Base-by-base conservation (phyloP, 2,888 invertebrate species). In the Apamea sordens region DNA sequence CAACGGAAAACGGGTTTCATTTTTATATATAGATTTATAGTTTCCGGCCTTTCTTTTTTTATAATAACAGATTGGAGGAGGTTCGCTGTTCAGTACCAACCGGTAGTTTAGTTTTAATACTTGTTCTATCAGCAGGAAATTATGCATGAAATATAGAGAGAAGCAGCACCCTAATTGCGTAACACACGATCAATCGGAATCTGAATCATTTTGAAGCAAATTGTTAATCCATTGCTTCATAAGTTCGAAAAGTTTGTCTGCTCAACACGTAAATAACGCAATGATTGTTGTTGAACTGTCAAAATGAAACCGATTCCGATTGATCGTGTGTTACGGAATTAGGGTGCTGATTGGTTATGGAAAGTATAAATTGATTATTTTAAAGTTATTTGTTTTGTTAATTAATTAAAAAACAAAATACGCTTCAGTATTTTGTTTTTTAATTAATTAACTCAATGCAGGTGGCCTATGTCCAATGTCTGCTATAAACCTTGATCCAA, bases 11-110 rank as follows among this genome's bases (percentile, higher is more conserved):
- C n/a, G n/a, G n/a, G n/a, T n/a, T n/a, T n/a, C n/a, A n/a, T n/a
- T n/a, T n/a, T n/a, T n/a, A n/a, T n/a, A n/a, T n/a, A n/a, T n/a
- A n/a, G n/a, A n/a, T 28, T 11, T 70, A 61, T 36, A 47, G n/a
- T 44, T 50, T 68, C 50, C 67, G 56, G 67, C 18, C 63, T 73
- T 83, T 77, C 70, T 15, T 73, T 82, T 79, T 75, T 50, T 21
- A 41, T 65, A 50, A 67, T 28, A 41, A 68, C 36, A n/a, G 36
- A 81, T 71, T 67, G 8, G 36, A 67, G 15, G 28, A 56, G 15
- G 41, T 36, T 64, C 6, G 13, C 59, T 53, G 15, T 50, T 44
- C 44, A 44, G 24, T 59, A 50, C 41, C 5, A 24, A 76, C 36
- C 21, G 36, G 28, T 79, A 32, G 28, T 81, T 71, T 47, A 41